phyloP scores from a whole-genome alignment of 2,888 invertebrate genomes.

The Pachliopta kotzebuea region DNA sequence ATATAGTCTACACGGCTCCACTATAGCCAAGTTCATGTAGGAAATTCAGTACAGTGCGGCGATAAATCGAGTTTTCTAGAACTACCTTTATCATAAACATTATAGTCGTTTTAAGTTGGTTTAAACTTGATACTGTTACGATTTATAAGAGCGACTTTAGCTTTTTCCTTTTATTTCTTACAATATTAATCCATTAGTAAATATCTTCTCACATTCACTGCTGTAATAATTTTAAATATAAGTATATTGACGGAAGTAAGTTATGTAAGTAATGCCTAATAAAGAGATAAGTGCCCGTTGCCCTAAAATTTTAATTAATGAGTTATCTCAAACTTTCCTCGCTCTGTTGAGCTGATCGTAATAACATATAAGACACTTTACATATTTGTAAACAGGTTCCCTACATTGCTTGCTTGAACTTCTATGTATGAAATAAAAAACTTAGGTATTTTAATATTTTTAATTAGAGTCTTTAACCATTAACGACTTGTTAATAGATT shows the following conservation, averaged over 20 bases:
- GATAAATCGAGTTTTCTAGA: no score
- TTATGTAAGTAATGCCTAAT: constrained; percentile 12
- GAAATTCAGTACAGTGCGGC: no score
- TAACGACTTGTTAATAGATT: background rate
- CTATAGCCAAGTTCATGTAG: no score
- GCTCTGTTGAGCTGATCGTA: constrained; percentile 17
- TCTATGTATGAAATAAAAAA: background rate
- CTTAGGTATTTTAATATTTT: no score
- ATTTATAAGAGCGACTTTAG: background rate
- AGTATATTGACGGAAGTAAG: constrained; percentile 1
- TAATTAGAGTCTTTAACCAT: no score
- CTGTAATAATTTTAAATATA: background rate
- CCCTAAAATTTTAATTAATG: constrained; percentile 24
- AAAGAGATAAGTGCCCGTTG: constrained; percentile 19
- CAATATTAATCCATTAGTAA: background rate
- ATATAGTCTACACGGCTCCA: no score
- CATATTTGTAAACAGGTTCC: background rate
- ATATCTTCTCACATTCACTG: background rate
- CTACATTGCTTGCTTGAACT: background rate
- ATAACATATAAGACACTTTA: constrained; percentile 11
- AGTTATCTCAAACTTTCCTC: constrained; percentile 23
- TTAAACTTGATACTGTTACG: no score
- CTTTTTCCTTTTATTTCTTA: background rate
- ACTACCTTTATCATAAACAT: no score
- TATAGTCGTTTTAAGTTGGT: no score